These are phyloP conservation scores for fruit fly (Drosophila melanogaster) DNA, from an alignment of 1,140 invertebrate genomes.

Conservation along the genomic window DNA sequence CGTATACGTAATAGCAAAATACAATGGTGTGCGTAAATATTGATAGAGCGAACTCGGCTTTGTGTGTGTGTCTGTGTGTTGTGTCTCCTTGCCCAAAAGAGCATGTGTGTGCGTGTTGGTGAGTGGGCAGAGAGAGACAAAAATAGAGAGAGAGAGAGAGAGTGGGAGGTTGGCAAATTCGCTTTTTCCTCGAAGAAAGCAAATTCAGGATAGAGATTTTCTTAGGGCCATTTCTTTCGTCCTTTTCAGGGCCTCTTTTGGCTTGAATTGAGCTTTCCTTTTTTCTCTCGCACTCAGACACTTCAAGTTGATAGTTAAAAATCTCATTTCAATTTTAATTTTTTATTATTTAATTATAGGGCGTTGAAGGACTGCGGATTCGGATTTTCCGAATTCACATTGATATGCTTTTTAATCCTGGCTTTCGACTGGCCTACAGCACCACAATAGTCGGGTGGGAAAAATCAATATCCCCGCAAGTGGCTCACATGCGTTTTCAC, in stretches of 20 bases:
- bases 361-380: background rate
- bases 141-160: slow-evolving; percentile 11
- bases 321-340: slow-evolving; percentile 15
- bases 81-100: slow-evolving; percentile 27
- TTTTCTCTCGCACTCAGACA: slow-evolving; percentile 35
- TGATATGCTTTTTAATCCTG: slow-evolving; percentile 3
- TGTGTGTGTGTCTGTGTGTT: slow-evolving; percentile 23
- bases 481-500: slow-evolving; percentile 72
- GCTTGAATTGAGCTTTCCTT: slow-evolving; percentile 58
- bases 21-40: slow-evolving; percentile 78
- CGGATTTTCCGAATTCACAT: background rate
- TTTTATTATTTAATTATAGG: slow-evolving; percentile 19
- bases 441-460: slow-evolving; percentile 54
- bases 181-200: slow-evolving; percentile 75
- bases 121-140: slow-evolving; percentile 1
- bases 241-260: slow-evolving; percentile 5
- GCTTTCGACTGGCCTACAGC: slow-evolving; percentile 28
- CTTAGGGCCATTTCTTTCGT: slow-evolving; percentile 60
- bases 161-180: slow-evolving; percentile 43
- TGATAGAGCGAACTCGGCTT: slow-evolving; percentile 66
- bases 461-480: slow-evolving; percentile 73
- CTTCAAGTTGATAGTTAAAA: slow-evolving; percentile 6
- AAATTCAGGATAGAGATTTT: slow-evolving; percentile 83
- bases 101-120: slow-evolving; percentile 19
- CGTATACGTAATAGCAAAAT: slow-evolving; percentile 76